Conservation (phyloP, 2,113 vertebrate species). For the Tenebrosternarchus preto region DNA sequence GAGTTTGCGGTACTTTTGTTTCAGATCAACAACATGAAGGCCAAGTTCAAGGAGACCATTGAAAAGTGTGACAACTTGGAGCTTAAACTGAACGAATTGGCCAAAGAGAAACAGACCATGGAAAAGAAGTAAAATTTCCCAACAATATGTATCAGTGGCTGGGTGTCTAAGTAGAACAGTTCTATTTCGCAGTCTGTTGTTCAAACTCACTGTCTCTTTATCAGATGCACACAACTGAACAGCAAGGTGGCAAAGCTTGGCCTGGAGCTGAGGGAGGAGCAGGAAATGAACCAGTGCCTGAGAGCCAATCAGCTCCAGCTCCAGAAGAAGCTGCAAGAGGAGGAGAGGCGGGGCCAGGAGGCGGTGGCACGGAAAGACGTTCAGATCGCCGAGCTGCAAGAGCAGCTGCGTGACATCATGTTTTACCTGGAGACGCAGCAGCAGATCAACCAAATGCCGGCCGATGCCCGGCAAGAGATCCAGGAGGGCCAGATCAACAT, state of each 20-base stretch:
- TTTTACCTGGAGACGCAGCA: slow-evolving; percentile 94
- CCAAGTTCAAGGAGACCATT: slow-evolving; percentile 98
- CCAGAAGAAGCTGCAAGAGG: slow-evolving; percentile 86
- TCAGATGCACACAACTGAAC: slow-evolving; percentile 87
- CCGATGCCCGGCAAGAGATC: slow-evolving; percentile 88
- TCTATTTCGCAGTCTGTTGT: slow-evolving; percentile 41
- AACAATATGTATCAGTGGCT: neutral
- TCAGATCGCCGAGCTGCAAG: slow-evolving; percentile 87
- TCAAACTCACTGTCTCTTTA: neutral
- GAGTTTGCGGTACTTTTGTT: slow-evolving; percentile 48
- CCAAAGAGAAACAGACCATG: slow-evolving; percentile 89
- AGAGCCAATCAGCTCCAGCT: slow-evolving; percentile 89
- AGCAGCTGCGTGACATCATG: slow-evolving; percentile 96
- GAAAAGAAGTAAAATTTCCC: slow-evolving; percentile 87
- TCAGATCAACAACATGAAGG: slow-evolving; percentile 98
- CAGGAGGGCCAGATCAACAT: slow-evolving; percentile 98
- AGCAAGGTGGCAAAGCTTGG: slow-evolving; percentile 73
- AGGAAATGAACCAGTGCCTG: slow-evolving; percentile 95
- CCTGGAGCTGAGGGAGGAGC: slow-evolving; percentile 92
- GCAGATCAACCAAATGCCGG: slow-evolving; percentile 89
- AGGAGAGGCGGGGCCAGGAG: slow-evolving; percentile 82
- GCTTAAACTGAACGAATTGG: slow-evolving; percentile 83
- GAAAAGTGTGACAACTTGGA: slow-evolving; percentile 96
- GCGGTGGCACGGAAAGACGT: slow-evolving; percentile 82
- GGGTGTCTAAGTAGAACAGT: slow-evolving; percentile 18